Base-by-base conservation (phyloP, 2,888 invertebrate genomes). In the Mythimna lalbum region DNA sequence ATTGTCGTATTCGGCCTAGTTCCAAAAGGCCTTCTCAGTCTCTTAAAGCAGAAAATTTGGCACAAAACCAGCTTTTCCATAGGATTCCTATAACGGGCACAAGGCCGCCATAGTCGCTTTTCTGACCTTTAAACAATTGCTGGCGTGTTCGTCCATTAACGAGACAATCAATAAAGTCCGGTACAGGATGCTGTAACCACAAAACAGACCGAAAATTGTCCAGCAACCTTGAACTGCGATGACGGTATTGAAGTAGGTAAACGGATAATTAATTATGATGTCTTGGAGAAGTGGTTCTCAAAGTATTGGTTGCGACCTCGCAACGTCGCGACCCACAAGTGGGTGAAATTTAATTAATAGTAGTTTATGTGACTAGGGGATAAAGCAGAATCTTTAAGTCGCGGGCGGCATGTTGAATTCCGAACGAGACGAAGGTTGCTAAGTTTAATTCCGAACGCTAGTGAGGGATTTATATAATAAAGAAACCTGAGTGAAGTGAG, bases 21-120 rank as follows among this genome's bases (percentile, higher is more conserved):
- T 71, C 23, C 27, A 43, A 56, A 59, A 63, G 50, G 36, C 10
- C 36, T 73, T 33, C 23, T 10, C 31, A 50, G n/a, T 9, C 36
- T 73, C 23, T n/a, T 55, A 47, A 56, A 50, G 47, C n/a, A 33
- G 39, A 33, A 39, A 12, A 55, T 56, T 80, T 81, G 80, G 80
- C 78, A 78, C 52, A 43, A 69, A 36, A 78, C 78, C 80, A 80
- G 65, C 63, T 68, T 39, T 33, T 79, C 65, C 53, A 79, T 76
- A 59, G 64, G 27, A 61, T 68, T 77, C 53, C 70, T 68, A 63
- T 70, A 71, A 76, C 43, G 21, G 53, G 67, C 66, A 64, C 81
- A 72, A 80, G 81, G 81, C n/a, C 63, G 23, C 61, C 59, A 72
- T 74, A 33, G 43, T 56, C 10, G 27, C 69, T 69, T 57, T 66